Conservation (phyloP, 2,797 vertebrate species). For the Crocodylus rhombifer region DNA sequence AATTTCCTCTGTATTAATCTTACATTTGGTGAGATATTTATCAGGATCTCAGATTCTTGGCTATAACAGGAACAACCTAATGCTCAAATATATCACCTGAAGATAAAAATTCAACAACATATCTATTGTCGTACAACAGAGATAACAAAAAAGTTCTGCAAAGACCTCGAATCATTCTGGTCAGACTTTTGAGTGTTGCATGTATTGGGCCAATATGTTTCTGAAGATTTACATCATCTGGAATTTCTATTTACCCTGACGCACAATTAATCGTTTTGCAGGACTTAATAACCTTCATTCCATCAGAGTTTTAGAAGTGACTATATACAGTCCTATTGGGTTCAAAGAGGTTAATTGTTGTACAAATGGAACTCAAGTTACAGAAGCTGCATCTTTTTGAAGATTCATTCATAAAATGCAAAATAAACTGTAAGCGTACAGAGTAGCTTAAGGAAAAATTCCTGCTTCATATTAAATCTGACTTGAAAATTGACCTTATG, state of each 20-base stretch:
- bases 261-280: slow-evolving; percentile 40
- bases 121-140: not conserved
- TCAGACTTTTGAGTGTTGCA: not conserved
- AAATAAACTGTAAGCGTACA: slow-evolving; percentile 27
- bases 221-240: slow-evolving; percentile 21
- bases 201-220: not conserved
- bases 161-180: not conserved
- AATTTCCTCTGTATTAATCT: slow-evolving; percentile 37
- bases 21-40: slow-evolving; percentile 18
- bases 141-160: not conserved
- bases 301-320: slow-evolving; percentile 50
- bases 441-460: not conserved
- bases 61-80: slow-evolving; percentile 14
- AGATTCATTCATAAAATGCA: slow-evolving; percentile 38
- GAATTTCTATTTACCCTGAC: not conserved
- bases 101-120: slow-evolving; percentile 18
- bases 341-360: slow-evolving; percentile 63
- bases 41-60: not conserved
- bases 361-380: slow-evolving; percentile 55
- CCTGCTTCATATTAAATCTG: not conserved
- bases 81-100: slow-evolving; percentile 5
- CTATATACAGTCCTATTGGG: slow-evolving; percentile 42
- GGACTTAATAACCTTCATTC: slow-evolving; percentile 42
- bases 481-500: not conserved
- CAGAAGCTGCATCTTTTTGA: slow-evolving; percentile 38